Evolutionary conservation across 2,888 invertebrate species (phyloP), one percentile per base, ranked within the genome.

Genomic region (Dynastes maya): DNA sequence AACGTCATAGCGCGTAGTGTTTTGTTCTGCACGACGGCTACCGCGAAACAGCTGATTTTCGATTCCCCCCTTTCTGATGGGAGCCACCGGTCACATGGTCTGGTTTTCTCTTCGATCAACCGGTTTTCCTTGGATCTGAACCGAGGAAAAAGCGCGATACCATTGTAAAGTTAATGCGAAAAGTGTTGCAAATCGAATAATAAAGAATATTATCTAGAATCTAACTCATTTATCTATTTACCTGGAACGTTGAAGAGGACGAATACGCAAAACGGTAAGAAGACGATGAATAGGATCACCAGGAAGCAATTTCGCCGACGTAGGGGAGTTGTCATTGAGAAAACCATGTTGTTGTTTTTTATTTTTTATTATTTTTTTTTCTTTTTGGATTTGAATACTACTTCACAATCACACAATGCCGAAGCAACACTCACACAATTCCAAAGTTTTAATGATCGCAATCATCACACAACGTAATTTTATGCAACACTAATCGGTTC

Each of bases 281-380:
- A 89, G 82, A 92, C 88, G 80, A 91, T 87, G 84, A 90, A 88
- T 68, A 90, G 89, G 80, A 91, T 88, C 83, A 91, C 89, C 82
- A 92, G 86, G 85, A 92, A 89, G 84, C 91, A 91, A 86, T 91
- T 91, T 78, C 92, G 90, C 84, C 92, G 90, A 83, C 92, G 88
- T 81, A 91, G 86, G 79, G 89, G 88, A 83, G 89, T 88, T 87
- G 88, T 87, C 82, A 86, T 85, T 80, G 87, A 55, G 55, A 71
- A 71, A 55, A 71, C 71, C 71, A 71, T 71, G 71, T 11, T 71
- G 27, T 3, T 37, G 5, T 37, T 37, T 37, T 37, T 37, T 32
- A 32, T 32, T 29, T 13, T 49, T 49, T 29, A n/a, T 49, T 67
- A 49, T 37, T 67, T 16, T 68, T 16, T 22, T 22, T 22, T 22